phyloP scores from a whole-genome alignment of 1,140 invertebrate genomes.

The Dendrolimus kikuchii region DNA sequence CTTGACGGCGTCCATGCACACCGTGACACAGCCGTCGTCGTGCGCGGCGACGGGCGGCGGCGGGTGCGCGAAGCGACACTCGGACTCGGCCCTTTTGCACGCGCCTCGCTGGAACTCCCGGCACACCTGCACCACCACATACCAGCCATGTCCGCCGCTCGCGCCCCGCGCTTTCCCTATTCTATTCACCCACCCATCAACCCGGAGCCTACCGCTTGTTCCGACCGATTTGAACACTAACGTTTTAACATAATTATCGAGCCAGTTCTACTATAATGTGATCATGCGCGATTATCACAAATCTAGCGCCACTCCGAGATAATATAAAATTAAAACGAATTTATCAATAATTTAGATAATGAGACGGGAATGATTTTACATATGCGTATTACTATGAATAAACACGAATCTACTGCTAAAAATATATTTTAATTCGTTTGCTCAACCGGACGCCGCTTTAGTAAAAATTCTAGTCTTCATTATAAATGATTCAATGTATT shows the following conservation, averaged over 20 bases:
- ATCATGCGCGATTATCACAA: too few species aligned
- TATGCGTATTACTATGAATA: too few species aligned
- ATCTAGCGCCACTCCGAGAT: too few species aligned
- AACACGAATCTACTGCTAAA: too few species aligned
- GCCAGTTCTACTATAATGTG: too few species aligned
- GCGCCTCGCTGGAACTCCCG: slow-evolving; percentile 97
- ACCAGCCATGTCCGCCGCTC: slow-evolving; percentile 50
- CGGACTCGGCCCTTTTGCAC: slow-evolving; percentile 95
- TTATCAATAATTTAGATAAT: too few species aligned
- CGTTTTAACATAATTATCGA: too few species aligned
- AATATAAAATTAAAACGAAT: too few species aligned
- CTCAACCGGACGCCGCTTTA: slow-evolving; percentile 64
- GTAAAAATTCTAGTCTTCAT: slow-evolving; percentile 5
- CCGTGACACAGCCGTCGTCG: slow-evolving; percentile 96
- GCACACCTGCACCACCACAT: slow-evolving; percentile 88
- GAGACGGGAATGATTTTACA: too few species aligned
- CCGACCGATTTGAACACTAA: background rate
- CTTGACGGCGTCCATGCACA: slow-evolving; percentile 99
- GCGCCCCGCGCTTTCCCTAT: slow-evolving; percentile 19
- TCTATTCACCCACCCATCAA: slow-evolving; percentile 10
- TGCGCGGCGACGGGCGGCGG: slow-evolving; percentile 93
- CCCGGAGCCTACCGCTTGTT: background rate
- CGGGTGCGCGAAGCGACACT: slow-evolving; percentile 98
- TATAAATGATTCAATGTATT: background rate
- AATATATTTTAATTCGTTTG: too few species aligned